Evolutionary conservation across 2,797 vertebrate species (phyloP).

Genomic region (Phalanger gymnotis): DNA sequence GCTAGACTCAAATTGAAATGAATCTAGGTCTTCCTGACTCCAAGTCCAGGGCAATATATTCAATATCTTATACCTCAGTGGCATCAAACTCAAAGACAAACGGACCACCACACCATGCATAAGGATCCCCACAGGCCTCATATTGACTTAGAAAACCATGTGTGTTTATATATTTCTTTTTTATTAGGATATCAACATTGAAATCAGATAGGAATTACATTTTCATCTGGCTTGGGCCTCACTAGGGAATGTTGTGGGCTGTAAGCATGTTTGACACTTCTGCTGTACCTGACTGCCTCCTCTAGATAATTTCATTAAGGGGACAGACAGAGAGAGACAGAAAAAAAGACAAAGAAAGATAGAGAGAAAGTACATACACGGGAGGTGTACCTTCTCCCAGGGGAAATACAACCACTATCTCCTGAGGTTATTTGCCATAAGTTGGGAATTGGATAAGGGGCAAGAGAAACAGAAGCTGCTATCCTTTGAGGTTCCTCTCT

Average conservation of each 20-base stretch:
- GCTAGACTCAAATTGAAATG: neutral
- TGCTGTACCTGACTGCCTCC: neutral
- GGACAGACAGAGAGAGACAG: neutral
- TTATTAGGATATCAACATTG: neutral
- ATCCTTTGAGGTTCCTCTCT: neutral
- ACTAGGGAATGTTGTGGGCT: neutral
- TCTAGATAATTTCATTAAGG: neutral
- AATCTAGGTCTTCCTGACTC: neutral
- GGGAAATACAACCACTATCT: neutral
- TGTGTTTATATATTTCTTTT: neutral
- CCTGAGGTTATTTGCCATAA: neutral
- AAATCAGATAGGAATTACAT: neutral
- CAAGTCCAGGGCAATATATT: neutral
- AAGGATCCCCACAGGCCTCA: neutral
- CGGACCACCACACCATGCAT: neutral
- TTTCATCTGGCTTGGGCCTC: neutral
- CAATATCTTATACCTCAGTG: neutral
- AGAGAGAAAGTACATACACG: neutral
- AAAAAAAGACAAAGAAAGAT: neutral
- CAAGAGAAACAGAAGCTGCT: neutral
- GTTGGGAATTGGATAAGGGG: neutral
- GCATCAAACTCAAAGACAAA: neutral
- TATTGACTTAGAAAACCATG: neutral
- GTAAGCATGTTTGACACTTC: neutral
- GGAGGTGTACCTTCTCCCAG: constrained; percentile 43